phyloP scores from a whole-genome alignment of 2,113 vertebrate species.

The Boleophthalmus pectinirostris region DNA sequence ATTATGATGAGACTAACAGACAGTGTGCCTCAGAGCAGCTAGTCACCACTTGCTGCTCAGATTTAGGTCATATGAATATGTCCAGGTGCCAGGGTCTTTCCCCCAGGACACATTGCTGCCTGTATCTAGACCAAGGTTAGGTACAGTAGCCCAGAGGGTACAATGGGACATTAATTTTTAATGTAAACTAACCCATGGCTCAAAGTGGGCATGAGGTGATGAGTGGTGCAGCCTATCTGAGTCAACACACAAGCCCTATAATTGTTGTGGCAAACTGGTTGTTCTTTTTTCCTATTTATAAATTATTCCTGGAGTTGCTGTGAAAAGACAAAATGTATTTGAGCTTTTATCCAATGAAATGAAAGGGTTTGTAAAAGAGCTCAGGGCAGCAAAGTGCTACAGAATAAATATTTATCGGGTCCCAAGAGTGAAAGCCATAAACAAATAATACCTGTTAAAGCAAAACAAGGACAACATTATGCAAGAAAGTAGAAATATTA shows the following conservation, averaged over 20 bases:
- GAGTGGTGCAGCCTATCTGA: conserved; percentile 58
- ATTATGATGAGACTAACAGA: conserved; percentile 56
- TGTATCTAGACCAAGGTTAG: conserved; percentile 73
- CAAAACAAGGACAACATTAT: conserved; percentile 16
- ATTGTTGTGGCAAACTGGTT: conserved; percentile 30
- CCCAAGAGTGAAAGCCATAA: conserved; percentile 44
- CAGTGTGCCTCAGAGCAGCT: conserved; percentile 72
- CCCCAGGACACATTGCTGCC: conserved; percentile 47
- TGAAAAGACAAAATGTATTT: conserved; percentile 36
- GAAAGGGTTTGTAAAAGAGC: conserved; percentile 26
- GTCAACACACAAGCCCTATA: conserved; percentile 20
- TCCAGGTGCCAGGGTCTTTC: conserved; percentile 68
- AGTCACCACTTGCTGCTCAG: conserved; percentile 50
- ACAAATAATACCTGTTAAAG: conserved; percentile 42
- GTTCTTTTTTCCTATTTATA: conserved; percentile 35
- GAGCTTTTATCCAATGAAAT: conserved; percentile 49
- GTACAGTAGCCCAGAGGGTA: conserved; percentile 51
- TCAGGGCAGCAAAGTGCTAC: conserved; percentile 33
- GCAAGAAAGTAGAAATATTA: background rate
- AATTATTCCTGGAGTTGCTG: conserved; percentile 41
- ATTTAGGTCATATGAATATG: conserved; percentile 73
- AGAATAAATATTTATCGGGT: conserved; percentile 49
- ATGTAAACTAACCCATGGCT: conserved; percentile 72
- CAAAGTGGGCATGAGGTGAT: conserved; percentile 62
- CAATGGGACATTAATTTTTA: conserved; percentile 73